Evolutionary conservation across 2,113 vertebrate genomes (phyloP).

Genomic region (Rhipidura dahli): DNA sequence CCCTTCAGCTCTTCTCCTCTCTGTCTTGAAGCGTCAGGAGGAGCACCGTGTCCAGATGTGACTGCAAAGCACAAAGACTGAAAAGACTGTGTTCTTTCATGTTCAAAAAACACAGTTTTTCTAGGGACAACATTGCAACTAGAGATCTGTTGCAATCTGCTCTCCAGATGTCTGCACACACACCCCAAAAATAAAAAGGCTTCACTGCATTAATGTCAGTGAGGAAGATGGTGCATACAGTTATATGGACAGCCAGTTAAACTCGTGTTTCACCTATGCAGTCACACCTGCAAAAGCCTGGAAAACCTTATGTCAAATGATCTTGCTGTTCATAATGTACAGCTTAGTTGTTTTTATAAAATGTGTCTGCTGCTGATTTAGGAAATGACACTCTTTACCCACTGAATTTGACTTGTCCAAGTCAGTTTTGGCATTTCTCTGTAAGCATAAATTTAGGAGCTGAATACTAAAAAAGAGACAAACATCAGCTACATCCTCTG

Average conservation of each 20-base stretch:
- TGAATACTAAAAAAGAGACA: neutral
- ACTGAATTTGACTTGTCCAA: neutral
- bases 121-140: neutral
- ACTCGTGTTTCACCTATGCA: neutral
- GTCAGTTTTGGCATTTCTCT: neutral
- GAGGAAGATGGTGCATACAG: neutral
- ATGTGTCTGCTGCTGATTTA: neutral
- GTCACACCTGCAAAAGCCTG: neutral
- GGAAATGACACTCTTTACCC: neutral
- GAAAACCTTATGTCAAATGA: neutral
- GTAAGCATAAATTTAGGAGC: neutral
- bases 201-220: neutral
- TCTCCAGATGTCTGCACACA: neutral
- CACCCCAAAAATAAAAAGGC: neutral
- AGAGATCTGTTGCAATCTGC: neutral
- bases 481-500: neutral
- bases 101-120: neutral
- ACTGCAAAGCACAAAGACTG: neutral
- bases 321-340: neutral
- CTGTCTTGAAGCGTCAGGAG: neutral
- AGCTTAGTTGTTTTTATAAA: neutral
- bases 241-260: neutral
- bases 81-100: neutral
- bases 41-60: neutral
- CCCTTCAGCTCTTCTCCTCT: neutral